Conservation (phyloP, 2,113 vertebrate genomes). For the Cyanistes caeruleus region DNA sequence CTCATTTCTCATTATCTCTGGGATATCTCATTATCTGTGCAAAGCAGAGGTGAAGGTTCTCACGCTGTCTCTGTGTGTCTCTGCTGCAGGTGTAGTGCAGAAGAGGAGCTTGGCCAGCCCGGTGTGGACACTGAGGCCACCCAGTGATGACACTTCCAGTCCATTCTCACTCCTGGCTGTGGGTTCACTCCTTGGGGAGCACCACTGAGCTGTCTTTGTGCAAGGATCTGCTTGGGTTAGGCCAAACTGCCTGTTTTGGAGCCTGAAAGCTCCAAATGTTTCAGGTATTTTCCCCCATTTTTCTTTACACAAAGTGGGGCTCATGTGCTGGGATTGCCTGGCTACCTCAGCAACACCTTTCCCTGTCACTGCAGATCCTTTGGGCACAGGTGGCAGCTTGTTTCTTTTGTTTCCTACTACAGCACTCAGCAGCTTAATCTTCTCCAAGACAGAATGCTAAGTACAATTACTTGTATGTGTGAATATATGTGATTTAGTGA, state of each 20-base stretch:
- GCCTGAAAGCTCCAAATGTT: background rate
- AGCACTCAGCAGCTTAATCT: background rate
- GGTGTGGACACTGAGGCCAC: background rate
- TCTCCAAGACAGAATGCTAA: background rate
- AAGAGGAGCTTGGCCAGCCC: background rate
- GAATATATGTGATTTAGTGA: background rate
- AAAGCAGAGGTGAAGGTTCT: background rate
- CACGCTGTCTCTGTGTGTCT: background rate
- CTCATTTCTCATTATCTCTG: too few relatives aligned
- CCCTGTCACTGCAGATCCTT: background rate
- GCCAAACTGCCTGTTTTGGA: background rate
- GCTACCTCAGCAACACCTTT: background rate
- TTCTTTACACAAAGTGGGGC: background rate
- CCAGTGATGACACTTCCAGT: accelerated
- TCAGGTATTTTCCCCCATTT: background rate
- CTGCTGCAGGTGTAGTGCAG: conserved; percentile 9
- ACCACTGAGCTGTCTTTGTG: background rate
- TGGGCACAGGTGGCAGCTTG: background rate
- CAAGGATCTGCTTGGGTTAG: background rate
- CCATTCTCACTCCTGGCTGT: accelerated
- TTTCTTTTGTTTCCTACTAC: background rate
- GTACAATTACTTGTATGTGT: background rate
- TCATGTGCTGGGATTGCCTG: background rate
- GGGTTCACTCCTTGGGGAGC: background rate
- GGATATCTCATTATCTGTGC: background rate